Conservation (phyloP, 2,888 invertebrate genomes). For the Oscheius myriophilus region DNA sequence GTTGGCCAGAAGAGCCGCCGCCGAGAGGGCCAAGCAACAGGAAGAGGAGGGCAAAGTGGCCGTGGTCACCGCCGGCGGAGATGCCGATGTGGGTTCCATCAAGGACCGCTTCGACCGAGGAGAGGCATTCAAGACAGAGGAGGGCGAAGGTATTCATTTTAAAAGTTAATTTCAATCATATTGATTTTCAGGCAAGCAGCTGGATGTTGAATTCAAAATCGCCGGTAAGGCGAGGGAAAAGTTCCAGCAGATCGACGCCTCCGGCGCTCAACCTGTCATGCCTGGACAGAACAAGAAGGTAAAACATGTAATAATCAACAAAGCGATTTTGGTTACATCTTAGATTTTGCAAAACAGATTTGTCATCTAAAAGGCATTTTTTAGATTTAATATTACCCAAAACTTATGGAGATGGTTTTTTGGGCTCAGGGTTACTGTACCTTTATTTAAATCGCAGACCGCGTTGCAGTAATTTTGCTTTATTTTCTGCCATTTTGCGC, state of each 20-base stretch:
- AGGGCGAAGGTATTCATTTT: conserved; percentile 18
- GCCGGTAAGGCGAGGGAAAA: conserved; percentile 87
- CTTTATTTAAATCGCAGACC: too few relatives aligned
- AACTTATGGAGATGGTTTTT: too few relatives aligned
- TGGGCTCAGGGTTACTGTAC: too few relatives aligned
- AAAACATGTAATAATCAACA: background rate
- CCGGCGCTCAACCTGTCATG: conserved; percentile 64
- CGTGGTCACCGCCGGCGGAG: conserved; percentile 29
- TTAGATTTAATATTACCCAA: background rate
- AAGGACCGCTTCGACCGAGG: conserved; percentile 60
- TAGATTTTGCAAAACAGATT: background rate
- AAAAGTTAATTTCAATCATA: background rate
- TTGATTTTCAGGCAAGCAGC: conserved; percentile 28
- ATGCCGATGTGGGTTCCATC: conserved; percentile 54
- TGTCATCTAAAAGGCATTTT: background rate
- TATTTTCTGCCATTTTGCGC: too few relatives aligned
- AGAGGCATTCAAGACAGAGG: conserved; percentile 41
- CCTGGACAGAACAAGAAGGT: conserved; percentile 45
- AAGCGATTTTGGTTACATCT: too few relatives aligned
- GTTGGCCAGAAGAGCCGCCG: conserved; percentile 63
- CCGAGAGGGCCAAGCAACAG: conserved; percentile 43
- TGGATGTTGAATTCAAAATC: conserved; percentile 69
- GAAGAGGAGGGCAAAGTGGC: conserved; percentile 23
- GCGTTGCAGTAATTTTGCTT: too few relatives aligned
- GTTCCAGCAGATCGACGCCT: conserved; percentile 88